Base-by-base conservation (phyloP, 2,113 vertebrate species). In the Pluvianellus socialis region DNA sequence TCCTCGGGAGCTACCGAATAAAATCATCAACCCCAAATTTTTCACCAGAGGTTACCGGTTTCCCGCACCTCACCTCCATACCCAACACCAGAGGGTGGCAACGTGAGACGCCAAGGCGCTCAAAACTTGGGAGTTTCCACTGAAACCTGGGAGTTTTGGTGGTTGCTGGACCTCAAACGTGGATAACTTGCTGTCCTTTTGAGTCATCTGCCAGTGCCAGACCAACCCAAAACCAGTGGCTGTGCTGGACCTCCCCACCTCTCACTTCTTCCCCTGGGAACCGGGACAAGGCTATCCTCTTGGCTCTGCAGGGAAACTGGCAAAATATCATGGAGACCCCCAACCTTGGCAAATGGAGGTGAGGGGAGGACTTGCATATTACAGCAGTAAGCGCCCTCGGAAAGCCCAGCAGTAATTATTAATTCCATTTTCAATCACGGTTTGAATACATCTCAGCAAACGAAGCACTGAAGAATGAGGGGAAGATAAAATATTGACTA, bases 401-500 rank as follows among this genome's bases (percentile, higher is more conserved):
- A 95, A 95, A 95, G n/a, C 70, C 95, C 74, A 92, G 67, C 86
- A 91, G 92, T 84, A 95, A 95, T 97, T 97, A 85, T 94, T 96
- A 96, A 95, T 95, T 92, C 75, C 83, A 86, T 89, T 67, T 87
- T 91, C 73, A 87, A 84, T 95, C 56, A 82, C 0, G 0, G 73
- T 72, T 87, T 96, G 94, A 95, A 91, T 85, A 79, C 52, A 81
- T 87, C 84, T 91, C 77, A 72, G 75, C 84, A 92, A 91, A 97
- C 0, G 49, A 88, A 95, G 92, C 44, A 47, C 32, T 2, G 93
- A 96, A 93, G 91, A 97, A 96, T 56, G 86, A 96, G 84, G 58
- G 50, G 79, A 91, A 88, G 89, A 97, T 90, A 91, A 95, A 97
- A 96, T 96, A 96, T 92, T 96, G 96, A 97, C 93, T 94, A 90